Percentiles rank a stretch among this genome's conserved stretches.
Evolutionary conservation across 2,888 invertebrate genomes (phyloP).

Genomic region (Andrena marginata): DNA sequence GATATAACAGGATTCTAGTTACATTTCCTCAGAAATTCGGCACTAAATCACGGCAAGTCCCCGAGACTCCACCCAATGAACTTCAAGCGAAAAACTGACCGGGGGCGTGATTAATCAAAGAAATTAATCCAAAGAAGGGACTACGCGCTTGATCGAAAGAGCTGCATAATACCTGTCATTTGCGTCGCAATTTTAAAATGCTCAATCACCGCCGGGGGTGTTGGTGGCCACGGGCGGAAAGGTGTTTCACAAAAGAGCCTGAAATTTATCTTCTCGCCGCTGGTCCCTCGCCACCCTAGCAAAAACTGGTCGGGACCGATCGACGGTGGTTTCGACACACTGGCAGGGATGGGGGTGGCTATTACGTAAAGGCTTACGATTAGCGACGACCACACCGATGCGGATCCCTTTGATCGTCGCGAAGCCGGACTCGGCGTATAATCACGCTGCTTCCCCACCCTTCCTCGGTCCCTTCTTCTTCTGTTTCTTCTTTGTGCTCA

Average conservation of each 20-base stretch:
- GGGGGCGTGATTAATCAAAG: neutral
- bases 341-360: slow-evolving; percentile 36
- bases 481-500: slow-evolving; percentile 66
- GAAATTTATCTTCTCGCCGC: slow-evolving; percentile 61
- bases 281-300: slow-evolving; percentile 36
- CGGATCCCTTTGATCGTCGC: slow-evolving; percentile 75
- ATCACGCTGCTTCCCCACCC: slow-evolving; percentile 61
- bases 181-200: slow-evolving; percentile 21
- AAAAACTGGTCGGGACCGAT: slow-evolving; percentile 59
- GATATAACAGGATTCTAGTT: no score
- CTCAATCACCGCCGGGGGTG: slow-evolving; percentile 24
- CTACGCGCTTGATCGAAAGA: neutral
- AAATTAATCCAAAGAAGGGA: neutral
- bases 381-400: slow-evolving; percentile 65
- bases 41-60: neutral
- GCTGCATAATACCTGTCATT: slow-evolving; percentile 2
- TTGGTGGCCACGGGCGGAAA: neutral
- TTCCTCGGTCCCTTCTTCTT: slow-evolving; percentile 58
- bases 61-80: neutral
- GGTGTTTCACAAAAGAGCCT: slow-evolving; percentile 49
- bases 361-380: slow-evolving; percentile 72
- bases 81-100: neutral
- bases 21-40: neutral
- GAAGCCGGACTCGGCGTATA: slow-evolving; percentile 73
- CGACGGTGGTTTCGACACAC: slow-evolving; percentile 46